A percentile compares a stretch with the other conserved stretches of the same genome.
Evolutionary conservation across 2,888 invertebrate species (phyloP).

Genomic region (Leucozona laternaria): DNA sequence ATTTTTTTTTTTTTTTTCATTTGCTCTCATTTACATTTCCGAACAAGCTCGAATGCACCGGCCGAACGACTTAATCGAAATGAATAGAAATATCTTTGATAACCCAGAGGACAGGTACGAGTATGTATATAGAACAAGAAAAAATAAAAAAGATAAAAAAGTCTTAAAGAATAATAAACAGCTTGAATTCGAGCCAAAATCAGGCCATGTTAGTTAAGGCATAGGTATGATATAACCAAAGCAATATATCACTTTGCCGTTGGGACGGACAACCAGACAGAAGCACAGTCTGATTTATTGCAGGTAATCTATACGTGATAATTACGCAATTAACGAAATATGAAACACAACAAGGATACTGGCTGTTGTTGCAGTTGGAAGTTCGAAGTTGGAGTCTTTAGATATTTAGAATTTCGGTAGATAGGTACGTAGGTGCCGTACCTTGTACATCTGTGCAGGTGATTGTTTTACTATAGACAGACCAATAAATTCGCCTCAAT

Average conservation of each 20-base stretch:
- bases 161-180: conserved; percentile 60
- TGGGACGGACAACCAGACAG: conserved; percentile 73
- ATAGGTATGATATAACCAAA: conserved; percentile 13
- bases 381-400: conserved; percentile 4
- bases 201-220: conserved; percentile 8
- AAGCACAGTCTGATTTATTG: conserved; percentile 64
- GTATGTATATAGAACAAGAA: conserved; percentile 1
- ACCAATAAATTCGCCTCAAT: not conserved
- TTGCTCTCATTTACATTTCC: conserved; percentile 64
- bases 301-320: conserved; percentile 63
- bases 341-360: conserved; percentile 32
- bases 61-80: conserved; percentile 68
- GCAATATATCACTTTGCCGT: conserved; percentile 59
- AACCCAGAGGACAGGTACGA: conserved; percentile 10
- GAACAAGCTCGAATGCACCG: conserved; percentile 21
- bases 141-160: not conserved
- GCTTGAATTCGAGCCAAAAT: conserved; percentile 30
- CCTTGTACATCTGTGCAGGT: conserved; percentile 3
- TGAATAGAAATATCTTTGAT: conserved; percentile 70
- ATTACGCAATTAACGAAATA: conserved; percentile 72
- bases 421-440: not conserved
- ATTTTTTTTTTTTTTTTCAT: not conserved
- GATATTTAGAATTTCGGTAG: not conserved
- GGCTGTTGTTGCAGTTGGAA: not conserved
- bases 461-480: conserved; percentile 9